A percentile compares a stretch with the other conserved stretches of the same genome.
Evolutionary conservation across 2,113 vertebrate species (phyloP).

Genomic region (Ibidorhyncha struthersii): DNA sequence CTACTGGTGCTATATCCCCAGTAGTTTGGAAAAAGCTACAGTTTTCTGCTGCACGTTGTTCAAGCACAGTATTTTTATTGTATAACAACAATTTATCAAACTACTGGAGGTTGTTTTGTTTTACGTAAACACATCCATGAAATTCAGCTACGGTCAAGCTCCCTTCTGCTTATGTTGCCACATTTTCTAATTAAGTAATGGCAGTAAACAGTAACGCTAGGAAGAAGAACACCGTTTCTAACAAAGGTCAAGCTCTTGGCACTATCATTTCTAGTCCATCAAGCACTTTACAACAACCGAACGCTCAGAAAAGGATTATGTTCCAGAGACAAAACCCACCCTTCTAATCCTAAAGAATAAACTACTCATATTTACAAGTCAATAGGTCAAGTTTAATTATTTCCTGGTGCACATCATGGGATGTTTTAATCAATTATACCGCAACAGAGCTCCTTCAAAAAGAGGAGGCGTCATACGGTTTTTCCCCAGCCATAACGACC

Average conservation of each 20-base stretch:
- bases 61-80: neutral
- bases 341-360: neutral
- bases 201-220: neutral
- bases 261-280: neutral
- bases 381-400: conserved; percentile 4
- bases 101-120: neutral
- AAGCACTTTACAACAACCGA: neutral
- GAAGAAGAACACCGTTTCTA: neutral
- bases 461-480: rapidly evolving
- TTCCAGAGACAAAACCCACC: neutral
- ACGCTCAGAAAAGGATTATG: neutral
- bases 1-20: neutral
- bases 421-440: neutral
- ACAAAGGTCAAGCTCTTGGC: neutral
- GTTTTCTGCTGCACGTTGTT: neutral
- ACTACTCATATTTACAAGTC: neutral
- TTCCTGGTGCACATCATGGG: neutral
- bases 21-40: neutral
- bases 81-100: neutral
- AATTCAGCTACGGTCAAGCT: neutral
- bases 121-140: neutral
- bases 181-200: neutral
- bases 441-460: neutral
- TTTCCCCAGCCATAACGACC: neutral
- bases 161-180: neutral